Percentiles rank a stretch among this genome's conserved stretches.
These are phyloP conservation scores for Drosophila algonquin DNA, from an alignment of 2,888 invertebrate species.

Conservation along the genomic window DNA sequence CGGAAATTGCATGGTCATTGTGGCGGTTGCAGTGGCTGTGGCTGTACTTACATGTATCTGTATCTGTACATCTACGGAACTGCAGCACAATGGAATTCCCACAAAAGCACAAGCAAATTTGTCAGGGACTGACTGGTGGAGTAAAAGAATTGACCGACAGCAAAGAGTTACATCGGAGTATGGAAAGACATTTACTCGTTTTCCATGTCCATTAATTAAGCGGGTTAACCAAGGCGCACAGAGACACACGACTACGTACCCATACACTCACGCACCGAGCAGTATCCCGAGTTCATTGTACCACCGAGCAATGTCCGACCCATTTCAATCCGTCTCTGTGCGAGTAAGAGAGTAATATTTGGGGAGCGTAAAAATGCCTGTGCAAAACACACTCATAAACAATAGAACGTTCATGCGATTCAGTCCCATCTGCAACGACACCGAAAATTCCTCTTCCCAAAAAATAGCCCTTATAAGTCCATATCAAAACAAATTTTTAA, in stretches of 20 bases:
- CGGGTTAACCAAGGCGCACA: constrained; percentile 24
- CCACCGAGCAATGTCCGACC: constrained; percentile 11
- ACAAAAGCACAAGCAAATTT: constrained; percentile 16
- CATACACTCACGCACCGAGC: background rate
- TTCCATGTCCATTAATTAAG: constrained; percentile 51
- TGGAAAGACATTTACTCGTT: constrained; percentile 14
- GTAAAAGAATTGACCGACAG: constrained; percentile 30
- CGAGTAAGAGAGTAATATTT: background rate
- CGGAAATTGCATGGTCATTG: constrained; percentile 36
- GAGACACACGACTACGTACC: background rate
- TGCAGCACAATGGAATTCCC: constrained; percentile 26
- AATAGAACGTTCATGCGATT: background rate
- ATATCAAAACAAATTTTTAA: background rate
- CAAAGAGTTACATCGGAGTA: constrained; percentile 49
- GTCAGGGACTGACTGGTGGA: constrained; percentile 17
- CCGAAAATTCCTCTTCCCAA: too few relatives aligned
- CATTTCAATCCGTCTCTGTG: constrained; percentile 16
- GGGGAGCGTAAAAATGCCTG: background rate
- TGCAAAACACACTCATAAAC: background rate
- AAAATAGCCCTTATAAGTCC: background rate
- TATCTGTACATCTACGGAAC: constrained; percentile 23
- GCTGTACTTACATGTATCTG: background rate
- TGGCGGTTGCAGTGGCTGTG: constrained; percentile 1
- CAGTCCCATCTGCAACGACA: background rate
- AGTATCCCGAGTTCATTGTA: constrained; percentile 26